These are phyloP conservation scores for Cynopterus sphinx DNA, from an alignment of 2,797 vertebrate genomes.

Conservation along the genomic window DNA sequence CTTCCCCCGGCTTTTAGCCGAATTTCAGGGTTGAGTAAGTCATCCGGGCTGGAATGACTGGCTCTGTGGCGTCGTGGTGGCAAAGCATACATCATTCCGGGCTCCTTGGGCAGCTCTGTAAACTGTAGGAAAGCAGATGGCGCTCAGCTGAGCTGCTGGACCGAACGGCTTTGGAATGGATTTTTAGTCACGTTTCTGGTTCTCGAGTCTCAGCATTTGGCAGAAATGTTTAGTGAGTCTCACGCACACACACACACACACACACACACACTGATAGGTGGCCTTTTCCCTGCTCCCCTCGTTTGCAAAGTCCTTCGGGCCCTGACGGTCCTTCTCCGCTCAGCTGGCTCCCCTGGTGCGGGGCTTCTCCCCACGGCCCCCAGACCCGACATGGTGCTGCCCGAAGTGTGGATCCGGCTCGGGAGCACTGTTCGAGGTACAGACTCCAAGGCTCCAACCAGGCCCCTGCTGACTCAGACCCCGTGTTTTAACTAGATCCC, in stretches of 20 bases:
- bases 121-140: neutral
- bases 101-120: neutral
- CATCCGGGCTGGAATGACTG: constrained; percentile 36
- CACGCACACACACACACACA: neutral
- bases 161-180: neutral
- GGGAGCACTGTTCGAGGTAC: neutral
- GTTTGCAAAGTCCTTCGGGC: neutral
- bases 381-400: neutral
- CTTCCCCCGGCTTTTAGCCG: constrained; percentile 27
- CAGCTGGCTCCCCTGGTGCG: neutral
- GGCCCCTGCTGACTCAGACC: neutral
- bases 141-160: neutral
- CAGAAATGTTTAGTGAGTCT: constrained; percentile 2
- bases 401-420: neutral
- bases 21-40: neutral
- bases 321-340: neutral
- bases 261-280: neutral
- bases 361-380: neutral
- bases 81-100: constrained; percentile 48
- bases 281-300: neutral
- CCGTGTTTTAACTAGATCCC: neutral
- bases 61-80: neutral
- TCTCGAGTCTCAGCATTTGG: neutral
- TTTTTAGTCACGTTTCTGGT: neutral
- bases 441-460: neutral